Conservation (phyloP, 2,797 vertebrate genomes). For the Liasis olivaceus region DNA sequence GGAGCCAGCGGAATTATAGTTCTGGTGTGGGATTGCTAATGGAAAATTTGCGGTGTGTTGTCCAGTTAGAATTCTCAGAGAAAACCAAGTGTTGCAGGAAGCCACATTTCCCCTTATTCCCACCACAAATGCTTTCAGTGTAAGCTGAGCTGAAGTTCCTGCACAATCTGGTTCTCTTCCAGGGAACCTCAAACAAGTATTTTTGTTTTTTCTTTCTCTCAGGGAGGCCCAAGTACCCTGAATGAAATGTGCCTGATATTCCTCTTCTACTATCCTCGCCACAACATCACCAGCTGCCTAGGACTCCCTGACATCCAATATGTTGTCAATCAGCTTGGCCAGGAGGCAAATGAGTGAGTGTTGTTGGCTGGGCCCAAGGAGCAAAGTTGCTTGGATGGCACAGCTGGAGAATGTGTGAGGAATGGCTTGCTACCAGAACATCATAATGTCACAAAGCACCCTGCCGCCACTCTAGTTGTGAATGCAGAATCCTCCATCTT, state of each 20-base stretch:
- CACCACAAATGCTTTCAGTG: neutral
- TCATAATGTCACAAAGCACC: neutral
- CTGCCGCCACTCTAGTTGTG: neutral
- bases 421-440: neutral
- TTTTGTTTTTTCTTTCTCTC: constrained; percentile 5
- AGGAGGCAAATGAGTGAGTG: constrained; percentile 67
- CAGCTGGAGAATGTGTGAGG: neutral
- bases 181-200: neutral
- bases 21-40: neutral
- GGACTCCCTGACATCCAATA: constrained; percentile 59
- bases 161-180: neutral
- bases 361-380: neutral
- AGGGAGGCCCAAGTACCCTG: constrained; percentile 68
- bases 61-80: too few species aligned
- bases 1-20: neutral
- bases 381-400: neutral
- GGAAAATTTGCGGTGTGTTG: neutral
- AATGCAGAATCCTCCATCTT: neutral
- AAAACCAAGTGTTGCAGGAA: too few species aligned
- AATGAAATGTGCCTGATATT: constrained; percentile 74
- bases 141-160: neutral
- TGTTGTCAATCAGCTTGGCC: constrained; percentile 45
- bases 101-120: neutral
- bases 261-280: constrained; percentile 71
- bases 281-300: constrained; percentile 71